Conservation (phyloP, 2,113 vertebrate genomes). For the Macrotus californicus region DNA sequence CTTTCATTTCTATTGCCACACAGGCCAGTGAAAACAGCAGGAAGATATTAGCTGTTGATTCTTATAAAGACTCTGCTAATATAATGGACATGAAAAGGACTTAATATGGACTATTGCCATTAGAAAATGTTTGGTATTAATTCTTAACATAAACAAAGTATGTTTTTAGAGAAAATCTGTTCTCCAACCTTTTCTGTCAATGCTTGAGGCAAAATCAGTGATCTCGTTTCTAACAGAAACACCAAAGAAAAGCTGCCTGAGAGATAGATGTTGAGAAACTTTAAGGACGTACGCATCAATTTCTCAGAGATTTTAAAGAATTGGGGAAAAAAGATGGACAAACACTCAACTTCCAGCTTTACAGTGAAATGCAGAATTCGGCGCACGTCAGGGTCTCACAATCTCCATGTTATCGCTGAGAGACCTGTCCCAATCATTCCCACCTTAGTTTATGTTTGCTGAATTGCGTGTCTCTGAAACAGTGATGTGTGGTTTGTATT, state of each 20-base stretch:
- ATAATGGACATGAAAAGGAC: slow-evolving; percentile 25
- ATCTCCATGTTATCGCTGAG: neutral
- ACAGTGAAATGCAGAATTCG: neutral
- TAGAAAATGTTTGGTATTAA: slow-evolving; percentile 30
- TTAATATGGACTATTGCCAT: neutral
- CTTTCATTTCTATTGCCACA: slow-evolving; percentile 35
- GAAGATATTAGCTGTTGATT: slow-evolving; percentile 43
- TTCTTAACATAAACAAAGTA: neutral
- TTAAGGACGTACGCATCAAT: neutral
- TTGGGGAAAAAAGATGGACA: neutral
- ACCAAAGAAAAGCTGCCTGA: neutral
- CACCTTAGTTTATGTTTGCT: neutral
- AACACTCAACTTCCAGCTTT: neutral
- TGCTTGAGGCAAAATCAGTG: neutral
- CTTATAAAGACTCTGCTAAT: slow-evolving; percentile 26
- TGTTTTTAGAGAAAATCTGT: slow-evolving; percentile 5
- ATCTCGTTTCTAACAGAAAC: slow-evolving; percentile 27
- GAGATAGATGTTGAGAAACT: neutral
- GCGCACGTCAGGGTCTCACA: neutral
- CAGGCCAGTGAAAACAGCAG: slow-evolving; percentile 20
- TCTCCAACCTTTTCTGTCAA: slow-evolving; percentile 11
- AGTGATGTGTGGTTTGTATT: neutral
- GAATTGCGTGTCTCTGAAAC: neutral
- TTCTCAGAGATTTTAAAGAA: slow-evolving; percentile 11
- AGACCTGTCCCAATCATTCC: neutral